These are phyloP conservation scores for Tonatia bakeri DNA, from an alignment of 2,113 vertebrate species.

Conservation along the genomic window DNA sequence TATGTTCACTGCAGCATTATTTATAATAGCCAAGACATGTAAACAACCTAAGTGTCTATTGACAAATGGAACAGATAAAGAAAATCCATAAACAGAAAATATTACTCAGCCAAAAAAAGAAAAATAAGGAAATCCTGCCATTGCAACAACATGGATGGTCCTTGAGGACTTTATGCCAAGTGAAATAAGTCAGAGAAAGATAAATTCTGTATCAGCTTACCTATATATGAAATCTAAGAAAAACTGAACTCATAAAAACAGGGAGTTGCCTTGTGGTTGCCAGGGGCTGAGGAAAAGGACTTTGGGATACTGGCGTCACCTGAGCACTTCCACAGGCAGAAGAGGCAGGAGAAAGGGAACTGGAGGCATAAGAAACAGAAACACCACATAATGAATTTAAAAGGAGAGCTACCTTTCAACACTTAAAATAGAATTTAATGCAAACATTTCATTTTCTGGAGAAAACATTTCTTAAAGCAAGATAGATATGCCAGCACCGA, in stretches of 20 bases:
- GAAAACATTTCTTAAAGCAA: slow-evolving; percentile 9
- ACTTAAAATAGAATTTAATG: neutral
- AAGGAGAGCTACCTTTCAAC: neutral
- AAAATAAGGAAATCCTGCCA: neutral
- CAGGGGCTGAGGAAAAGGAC: neutral
- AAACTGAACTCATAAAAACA: neutral
- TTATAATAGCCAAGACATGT: neutral
- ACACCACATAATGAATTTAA: neutral
- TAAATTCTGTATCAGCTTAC: neutral
- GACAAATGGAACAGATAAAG: neutral
- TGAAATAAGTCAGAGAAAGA: neutral
- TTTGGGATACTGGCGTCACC: neutral
- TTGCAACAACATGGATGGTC: neutral
- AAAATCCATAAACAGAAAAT: neutral
- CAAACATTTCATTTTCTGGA: slow-evolving; percentile 23
- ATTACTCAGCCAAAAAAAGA: neutral
- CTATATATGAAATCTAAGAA: neutral
- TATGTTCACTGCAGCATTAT: neutral
- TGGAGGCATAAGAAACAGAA: neutral
- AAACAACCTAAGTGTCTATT: neutral
- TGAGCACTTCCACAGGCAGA: neutral
- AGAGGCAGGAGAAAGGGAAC: neutral
- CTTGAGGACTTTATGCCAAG: neutral
- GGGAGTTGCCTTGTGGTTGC: neutral
- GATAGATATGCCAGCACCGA: neutral